These are phyloP conservation scores for Geothlypis trichas DNA, from an alignment of 2,113 vertebrate genomes.

Conservation along the genomic window DNA sequence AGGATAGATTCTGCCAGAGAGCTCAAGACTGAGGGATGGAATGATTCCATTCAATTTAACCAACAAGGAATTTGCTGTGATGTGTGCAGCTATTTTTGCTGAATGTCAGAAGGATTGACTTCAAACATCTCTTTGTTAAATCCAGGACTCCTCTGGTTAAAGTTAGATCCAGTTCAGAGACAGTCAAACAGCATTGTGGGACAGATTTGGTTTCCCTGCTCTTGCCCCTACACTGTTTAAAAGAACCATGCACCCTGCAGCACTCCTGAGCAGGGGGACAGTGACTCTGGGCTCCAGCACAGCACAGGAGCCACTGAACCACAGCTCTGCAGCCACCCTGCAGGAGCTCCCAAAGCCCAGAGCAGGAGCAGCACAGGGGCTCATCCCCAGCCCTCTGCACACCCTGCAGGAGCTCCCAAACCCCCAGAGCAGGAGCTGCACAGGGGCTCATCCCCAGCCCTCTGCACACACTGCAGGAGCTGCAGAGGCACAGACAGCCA, in stretches of 20 bases:
- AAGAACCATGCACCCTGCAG: not conserved
- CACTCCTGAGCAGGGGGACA: fast-evolving
- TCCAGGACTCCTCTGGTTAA: not conserved
- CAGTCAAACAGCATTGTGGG: not conserved
- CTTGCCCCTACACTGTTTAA: not conserved
- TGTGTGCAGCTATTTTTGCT: not conserved
- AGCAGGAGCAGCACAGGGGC: no score
- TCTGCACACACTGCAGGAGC: no score
- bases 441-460: no score
- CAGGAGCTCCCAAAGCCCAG: no score
- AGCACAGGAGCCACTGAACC: fast-evolving
- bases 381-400: not conserved
- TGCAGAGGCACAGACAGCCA: not conserved
- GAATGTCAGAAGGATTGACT: not conserved
- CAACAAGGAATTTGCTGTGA: not conserved
- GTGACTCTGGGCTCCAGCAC: not conserved
- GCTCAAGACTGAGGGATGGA: not conserved
- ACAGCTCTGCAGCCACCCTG: not conserved
- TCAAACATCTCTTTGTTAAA: not conserved
- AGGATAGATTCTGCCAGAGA: not conserved
- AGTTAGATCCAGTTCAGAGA: not conserved
- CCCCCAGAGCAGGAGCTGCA: no score
- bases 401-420: not conserved
- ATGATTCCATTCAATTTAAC: not conserved
- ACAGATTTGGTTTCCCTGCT: not conserved